A percentile compares a stretch with the other conserved stretches of the same genome.
Conservation (phyloP, 2,113 vertebrate genomes). For the Axis porcinus region DNA sequence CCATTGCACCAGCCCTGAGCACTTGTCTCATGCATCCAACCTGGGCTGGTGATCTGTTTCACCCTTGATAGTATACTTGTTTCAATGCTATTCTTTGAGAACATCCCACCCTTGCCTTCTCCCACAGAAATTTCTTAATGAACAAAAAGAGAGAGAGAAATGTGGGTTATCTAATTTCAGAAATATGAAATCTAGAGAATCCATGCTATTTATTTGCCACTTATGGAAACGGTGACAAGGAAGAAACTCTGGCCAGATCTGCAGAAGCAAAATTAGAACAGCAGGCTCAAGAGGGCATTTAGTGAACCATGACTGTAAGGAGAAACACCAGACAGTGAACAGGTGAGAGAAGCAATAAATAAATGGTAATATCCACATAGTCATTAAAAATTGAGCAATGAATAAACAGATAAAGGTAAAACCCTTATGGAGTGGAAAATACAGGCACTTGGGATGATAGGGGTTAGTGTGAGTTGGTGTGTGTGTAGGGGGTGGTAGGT, state of each 20-base stretch:
- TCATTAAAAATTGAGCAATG: background rate
- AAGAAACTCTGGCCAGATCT: background rate
- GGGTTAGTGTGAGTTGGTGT: background rate
- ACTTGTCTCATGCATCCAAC: too few species aligned
- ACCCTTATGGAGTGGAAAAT: background rate
- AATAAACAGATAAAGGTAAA: background rate
- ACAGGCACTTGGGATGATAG: background rate
- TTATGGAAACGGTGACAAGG: background rate
- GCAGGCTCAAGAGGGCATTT: background rate
- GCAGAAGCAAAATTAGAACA: background rate
- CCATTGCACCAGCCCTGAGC: too few species aligned
- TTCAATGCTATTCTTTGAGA: too few species aligned
- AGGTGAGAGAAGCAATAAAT: background rate
- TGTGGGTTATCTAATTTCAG: background rate
- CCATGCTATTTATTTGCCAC: background rate
- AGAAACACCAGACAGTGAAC: background rate
- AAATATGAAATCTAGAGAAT: background rate
- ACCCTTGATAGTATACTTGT: too few species aligned
- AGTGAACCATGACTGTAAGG: background rate
- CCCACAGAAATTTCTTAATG: background rate
- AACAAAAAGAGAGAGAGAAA: background rate
- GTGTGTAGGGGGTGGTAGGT: background rate
- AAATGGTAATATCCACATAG: background rate
- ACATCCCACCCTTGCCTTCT: too few species aligned
- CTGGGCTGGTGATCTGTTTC: too few species aligned